Evolutionary conservation across 2,888 invertebrate genomes (phyloP), one percentile per base, ranked within the genome.

Genomic region (Tipula lateralis): DNA sequence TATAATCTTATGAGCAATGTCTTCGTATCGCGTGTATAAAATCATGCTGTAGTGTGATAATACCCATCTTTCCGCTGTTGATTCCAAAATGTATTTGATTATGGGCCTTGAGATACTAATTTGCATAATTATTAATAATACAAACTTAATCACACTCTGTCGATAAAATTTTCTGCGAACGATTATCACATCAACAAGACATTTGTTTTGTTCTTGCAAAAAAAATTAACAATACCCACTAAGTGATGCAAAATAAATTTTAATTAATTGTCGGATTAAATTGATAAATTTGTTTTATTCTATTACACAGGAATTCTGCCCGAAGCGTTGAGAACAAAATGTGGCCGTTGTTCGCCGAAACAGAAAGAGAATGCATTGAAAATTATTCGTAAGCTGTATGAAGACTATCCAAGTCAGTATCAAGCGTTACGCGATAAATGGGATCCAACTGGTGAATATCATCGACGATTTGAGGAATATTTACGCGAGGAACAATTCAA

Each of bases 401-500:
- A 91, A 84, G 93, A 94, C 85, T 92, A 93, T 88, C 91, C 92
- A 0, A 91, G 91, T 0, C 94, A 95, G 87, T 95, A 95, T 94
- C 92, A 93, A 12, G 92, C 93, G 87, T 90, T 95, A 32, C 88
- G 92, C 6, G 91, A 91, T 19, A 93, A 93, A 86, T 95, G 94
- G 91, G 95, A 95, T 88, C 94, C 95, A 2, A 92, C 93, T 12
- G 95, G 95, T 0, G 92, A 93, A 85, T 92, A 92, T 88, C 91
- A 91, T 88, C 91, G 91, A 86, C 91, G 91, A 50, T 92, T 90
- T 85, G 91, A 92, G 84, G 87, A 89, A 84, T 88, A 87, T 85
- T 84, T 87, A 5, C 86, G 87, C 5, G 87, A 87, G 83, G 87
- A 87, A 84, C 87, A 87, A 34, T 87, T 87, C 85, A 87, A 87